Evolutionary conservation across 2,797 vertebrate genomes (phyloP), one percentile per base, ranked within the genome.

Genomic region (Rhinoraja longicauda): DNA sequence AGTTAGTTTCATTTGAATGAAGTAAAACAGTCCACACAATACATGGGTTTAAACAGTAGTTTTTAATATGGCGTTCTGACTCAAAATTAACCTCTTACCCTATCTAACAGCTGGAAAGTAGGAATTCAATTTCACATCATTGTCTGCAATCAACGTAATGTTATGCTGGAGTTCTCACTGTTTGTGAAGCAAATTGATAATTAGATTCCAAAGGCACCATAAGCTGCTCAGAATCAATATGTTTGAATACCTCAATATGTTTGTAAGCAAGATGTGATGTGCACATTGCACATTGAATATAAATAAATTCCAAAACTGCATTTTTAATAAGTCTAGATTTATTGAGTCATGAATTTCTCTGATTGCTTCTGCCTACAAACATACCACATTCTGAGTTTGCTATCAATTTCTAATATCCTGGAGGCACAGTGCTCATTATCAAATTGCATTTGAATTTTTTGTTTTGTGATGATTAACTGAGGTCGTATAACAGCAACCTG

Each of bases 401-500:
- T 92, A 93, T 79, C 94, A 94, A 94, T 95, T 95, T 93, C 96
- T 96, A 96, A 97, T 97, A 96, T 97, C 96, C 96, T 96, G 95
- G 94, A 97, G 97, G 96, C 96, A 97, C 97, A 96, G 96, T 96
- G 96, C 96, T 97, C 96, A 97, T 97, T 96, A 97, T 97, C 96
- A 97, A 96, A 97, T 97, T 97, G 96, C 96, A 96, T 97, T 96
- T 96, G 96, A 97, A 97, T 96, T 97, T 96, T 97, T 97, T 97
- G 95, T 97, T 97, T 97, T 95, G 95, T 95, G 96, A 96, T 97
- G 97, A 97, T 97, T 96, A 97, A 96, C 95, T 95, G 95, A 95
- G 95, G 96, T 96, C 96, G 96, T 95, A 96, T 96, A 96, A 96
- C 95, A 95, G 95, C 95, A 96, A 96, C 96, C 96, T 96, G 96